Evolutionary conservation across 92 coral and sea anemone genomes (phyloP), one percentile per base, ranked within the genome.

Genomic region (Porites lobata): DNA sequence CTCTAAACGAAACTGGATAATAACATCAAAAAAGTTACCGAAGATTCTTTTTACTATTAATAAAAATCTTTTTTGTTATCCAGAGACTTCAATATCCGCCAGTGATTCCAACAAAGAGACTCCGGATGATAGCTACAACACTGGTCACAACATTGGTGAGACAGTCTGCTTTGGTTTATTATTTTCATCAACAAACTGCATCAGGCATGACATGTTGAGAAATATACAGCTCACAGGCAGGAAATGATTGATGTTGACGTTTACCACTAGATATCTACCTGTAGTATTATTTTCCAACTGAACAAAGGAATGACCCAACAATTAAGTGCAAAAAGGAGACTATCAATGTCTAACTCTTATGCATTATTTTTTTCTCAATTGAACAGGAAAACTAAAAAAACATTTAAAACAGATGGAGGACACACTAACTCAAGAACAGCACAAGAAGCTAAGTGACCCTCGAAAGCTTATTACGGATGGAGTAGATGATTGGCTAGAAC

Each of bases 361-460:
- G 47, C 47, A 38, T 38, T 38, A 38, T 38, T 15, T 57, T 69
- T 50, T 69, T 4, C 13, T 32, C n/a, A 17, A 24, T 75, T 12
- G 88, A 78, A 54, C 80, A 94, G 98, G 76, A 11, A 58, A 81
- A 32, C 91, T 96, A 17, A 90, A 86, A 77, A 77, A 67, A 6
- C 91, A 87, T 50, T 80, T 92, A 18, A 8, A 69, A 7, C 92
- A 90, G 70, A 94, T 96, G 91, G 91, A 92, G 61, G 83, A 67
- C 6, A 86, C 94, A 4, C 88, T 96, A 4, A 83, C 92, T n/a
- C 73, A 69, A 21, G 72, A 74, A 6, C 98, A 93, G 32, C 75
- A 76, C 3, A 79, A 77, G 29, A 59, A 51, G 22, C 90, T 96
- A 2, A 79, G 57, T 57, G 92, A 91, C 77, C 98, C 95, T 1